These are phyloP conservation scores for Scaptomyza caliginosa DNA, from an alignment of 2,888 invertebrate species.

Conservation along the genomic window DNA sequence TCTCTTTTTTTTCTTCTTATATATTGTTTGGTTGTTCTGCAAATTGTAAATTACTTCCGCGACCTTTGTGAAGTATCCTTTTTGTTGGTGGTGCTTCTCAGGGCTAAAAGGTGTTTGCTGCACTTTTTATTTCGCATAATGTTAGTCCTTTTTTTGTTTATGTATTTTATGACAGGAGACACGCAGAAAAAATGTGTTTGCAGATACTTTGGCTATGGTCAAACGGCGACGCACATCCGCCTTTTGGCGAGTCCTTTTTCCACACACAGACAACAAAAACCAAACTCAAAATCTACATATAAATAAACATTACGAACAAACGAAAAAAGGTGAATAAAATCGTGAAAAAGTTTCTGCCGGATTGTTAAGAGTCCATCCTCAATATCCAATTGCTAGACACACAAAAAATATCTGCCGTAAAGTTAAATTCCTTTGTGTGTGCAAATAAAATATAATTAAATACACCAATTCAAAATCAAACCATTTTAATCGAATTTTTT, in stretches of 20 bases:
- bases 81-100: constrained; percentile 9
- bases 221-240: constrained; percentile 72
- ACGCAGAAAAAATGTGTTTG: constrained; percentile 25
- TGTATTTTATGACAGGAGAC: constrained; percentile 49
- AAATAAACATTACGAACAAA: constrained; percentile 78
- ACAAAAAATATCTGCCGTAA: constrained; percentile 3
- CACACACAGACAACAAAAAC: constrained; percentile 22
- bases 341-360: constrained; percentile 12
- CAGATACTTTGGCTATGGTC: constrained; percentile 47
- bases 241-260: constrained; percentile 57
- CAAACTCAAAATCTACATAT: constrained; percentile 71
- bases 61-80: constrained; percentile 67
- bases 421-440: background rate
- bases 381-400: constrained; percentile 34
- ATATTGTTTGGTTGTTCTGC: constrained; percentile 13
- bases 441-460: background rate
- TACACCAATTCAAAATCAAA: background rate
- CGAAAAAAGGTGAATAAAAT: constrained; percentile 29
- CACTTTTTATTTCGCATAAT: constrained; percentile 47
- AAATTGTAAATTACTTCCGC: constrained; percentile 82
- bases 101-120: constrained; percentile 62
- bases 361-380: constrained; percentile 23
- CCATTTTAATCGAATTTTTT: background rate
- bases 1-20: constrained; percentile 32
- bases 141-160: constrained; percentile 45